Percentiles rank a stretch among this genome's conserved stretches.
phyloP scores from a whole-genome alignment of 35 echinoderm and acorn worm species.

The Patiria miniata region DNA sequence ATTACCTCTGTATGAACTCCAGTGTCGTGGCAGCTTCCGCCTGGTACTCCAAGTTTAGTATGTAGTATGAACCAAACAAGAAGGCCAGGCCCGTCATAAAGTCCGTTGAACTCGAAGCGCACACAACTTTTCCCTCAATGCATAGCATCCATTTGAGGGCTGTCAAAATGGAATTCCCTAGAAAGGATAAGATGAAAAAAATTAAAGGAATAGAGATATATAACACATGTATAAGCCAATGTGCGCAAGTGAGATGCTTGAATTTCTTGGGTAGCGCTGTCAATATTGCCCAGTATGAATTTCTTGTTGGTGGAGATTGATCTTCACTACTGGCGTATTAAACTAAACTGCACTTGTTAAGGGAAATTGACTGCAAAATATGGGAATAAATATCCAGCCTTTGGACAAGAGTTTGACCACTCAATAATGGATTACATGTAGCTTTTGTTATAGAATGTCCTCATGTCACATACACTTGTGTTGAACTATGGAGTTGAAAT shows the following conservation, averaged over 20 bases:
- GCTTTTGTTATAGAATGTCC: too few species aligned
- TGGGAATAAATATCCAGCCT: too few species aligned
- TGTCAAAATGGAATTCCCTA: not conserved
- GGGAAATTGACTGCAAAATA: not conserved
- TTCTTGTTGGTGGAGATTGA: not conserved
- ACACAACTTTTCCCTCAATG: not conserved
- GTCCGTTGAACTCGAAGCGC: not conserved
- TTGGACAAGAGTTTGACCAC: too few species aligned
- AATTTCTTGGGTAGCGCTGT: not conserved
- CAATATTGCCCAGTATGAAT: too few species aligned
- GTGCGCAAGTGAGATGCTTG: not conserved
- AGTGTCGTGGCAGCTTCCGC: constrained; percentile 11
- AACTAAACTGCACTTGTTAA: not conserved
- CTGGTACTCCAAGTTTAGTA: constrained; percentile 6
- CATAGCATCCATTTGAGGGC: not conserved
- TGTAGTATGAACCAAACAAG: not conserved
- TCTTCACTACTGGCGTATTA: not conserved
- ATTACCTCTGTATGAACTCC: constrained; percentile 27
- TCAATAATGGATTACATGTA: too few species aligned
- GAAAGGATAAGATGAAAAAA: not conserved
- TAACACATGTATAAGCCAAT: not conserved
- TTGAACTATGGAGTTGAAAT: too few species aligned
- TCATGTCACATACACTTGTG: too few species aligned
- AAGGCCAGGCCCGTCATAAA: not conserved
- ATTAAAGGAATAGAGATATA: not conserved